Evolutionary conservation across 2,888 invertebrate species (phyloP).

Genomic region (Himalopsyche anomala): DNA sequence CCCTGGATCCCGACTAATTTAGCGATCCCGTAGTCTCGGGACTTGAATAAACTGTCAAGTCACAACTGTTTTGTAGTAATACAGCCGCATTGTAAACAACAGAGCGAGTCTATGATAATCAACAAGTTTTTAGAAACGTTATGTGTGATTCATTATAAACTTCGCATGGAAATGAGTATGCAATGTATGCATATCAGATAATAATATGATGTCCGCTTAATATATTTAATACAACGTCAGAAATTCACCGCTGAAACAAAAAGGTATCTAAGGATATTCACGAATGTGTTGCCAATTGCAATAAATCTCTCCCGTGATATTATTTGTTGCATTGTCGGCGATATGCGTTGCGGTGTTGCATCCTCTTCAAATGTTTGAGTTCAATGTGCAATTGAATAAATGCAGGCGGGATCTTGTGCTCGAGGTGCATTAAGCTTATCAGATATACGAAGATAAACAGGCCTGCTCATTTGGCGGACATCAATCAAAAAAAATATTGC

Average conservation of each 20-base stretch:
- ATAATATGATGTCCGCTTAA: too few relatives aligned
- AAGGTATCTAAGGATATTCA: constrained; percentile 1
- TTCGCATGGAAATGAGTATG: too few relatives aligned
- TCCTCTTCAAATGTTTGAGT: not conserved
- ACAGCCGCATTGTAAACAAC: too few relatives aligned
- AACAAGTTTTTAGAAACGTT: too few relatives aligned
- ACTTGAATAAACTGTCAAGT: too few relatives aligned
- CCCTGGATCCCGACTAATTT: too few relatives aligned
- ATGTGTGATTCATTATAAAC: too few relatives aligned
- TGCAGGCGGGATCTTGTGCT: constrained; percentile 29
- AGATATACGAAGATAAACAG: constrained; percentile 49
- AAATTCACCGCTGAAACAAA: not conserved
- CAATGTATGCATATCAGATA: too few relatives aligned
- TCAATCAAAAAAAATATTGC: constrained; percentile 46
- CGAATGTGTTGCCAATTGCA: constrained; percentile 25
- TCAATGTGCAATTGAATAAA: constrained; percentile 41
- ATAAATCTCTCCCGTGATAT: not conserved
- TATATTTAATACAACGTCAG: not conserved
- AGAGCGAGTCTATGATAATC: too few relatives aligned
- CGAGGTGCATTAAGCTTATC: constrained; percentile 44
- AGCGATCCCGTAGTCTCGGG: too few relatives aligned
- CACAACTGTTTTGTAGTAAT: too few relatives aligned
- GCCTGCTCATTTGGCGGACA: constrained; percentile 48
- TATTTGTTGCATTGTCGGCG: constrained; percentile 16
- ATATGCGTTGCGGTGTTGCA: constrained; percentile 32